Base-by-base conservation (phyloP, 2,797 vertebrate genomes). In the Helicolenus hilgendorfi region DNA sequence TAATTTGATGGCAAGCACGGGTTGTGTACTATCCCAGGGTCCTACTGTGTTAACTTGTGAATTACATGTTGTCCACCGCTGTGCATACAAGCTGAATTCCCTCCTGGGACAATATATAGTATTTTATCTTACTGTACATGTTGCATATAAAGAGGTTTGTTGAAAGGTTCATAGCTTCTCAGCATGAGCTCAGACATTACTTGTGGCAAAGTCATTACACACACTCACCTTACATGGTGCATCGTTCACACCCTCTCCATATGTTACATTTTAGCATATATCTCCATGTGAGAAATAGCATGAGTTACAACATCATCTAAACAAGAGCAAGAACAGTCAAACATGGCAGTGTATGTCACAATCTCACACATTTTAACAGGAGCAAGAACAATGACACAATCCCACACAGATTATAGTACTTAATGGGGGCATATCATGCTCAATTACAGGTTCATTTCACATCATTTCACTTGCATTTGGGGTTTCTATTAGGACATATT, bases 201-300 rank as follows among this genome's bases (percentile, higher is more conserved):
- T 79, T 74, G 41, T 79, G 55, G 60, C 14, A 4, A 85, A 84
- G 65, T 77, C 69, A 86, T 84, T 22, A 53, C 81, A 80, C 81
- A 80, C 73, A 27, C 56, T 67, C 79, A 72, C 72, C 72, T 89
- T 68, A 77, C 83, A 84, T 24, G 64, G 62, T 64, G 67, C 70
- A 69, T 89, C n/a, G 76, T 91, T 89, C 81, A 88, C 86, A 86
- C 83, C 41, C 73, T 81, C 78, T 84, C 71, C 86, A 83, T 81
- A 85, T 88, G 78, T 86, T 81, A 31, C 35, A 76, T 81, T 73
- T 82, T 45, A 82, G 65, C 55, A n/a, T 77, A 71, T 4, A 72
- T 77, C 72, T 70, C 69, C 58, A 81, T 76, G 81, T 77, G 79
- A 85, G 26, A 83, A 77, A 76, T 31, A 56, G 60, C 36, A 49